phyloP scores from a whole-genome alignment of 2,888 invertebrate species.

The Teleiodes luculella region DNA sequence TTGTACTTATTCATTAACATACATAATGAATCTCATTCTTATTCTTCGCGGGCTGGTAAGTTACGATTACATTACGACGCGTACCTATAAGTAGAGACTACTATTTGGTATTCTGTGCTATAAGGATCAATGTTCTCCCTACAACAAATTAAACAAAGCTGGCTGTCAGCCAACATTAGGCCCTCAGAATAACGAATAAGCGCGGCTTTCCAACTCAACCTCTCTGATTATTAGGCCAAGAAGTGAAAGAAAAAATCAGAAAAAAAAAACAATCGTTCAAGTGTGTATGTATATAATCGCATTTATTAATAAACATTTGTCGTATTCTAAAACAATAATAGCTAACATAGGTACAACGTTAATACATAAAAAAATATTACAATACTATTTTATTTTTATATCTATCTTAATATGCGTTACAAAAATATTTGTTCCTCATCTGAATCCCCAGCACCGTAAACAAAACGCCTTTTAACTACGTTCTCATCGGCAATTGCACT shows the following conservation, averaged over 20 bases:
- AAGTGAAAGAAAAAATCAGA: too few relatives aligned
- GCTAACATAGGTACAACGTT: neutral
- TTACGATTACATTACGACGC: neutral
- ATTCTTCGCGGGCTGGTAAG: neutral
- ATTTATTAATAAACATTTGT: slow-evolving; percentile 14
- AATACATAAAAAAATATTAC: neutral
- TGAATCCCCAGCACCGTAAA: slow-evolving; percentile 74
- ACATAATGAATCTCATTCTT: neutral
- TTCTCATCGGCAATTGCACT: slow-evolving; percentile 58
- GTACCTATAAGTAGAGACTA: too few relatives aligned
- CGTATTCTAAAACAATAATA: slow-evolving; percentile 17
- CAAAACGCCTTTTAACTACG: slow-evolving; percentile 64
- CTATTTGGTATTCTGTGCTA: too few relatives aligned
- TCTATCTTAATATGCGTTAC: slow-evolving; percentile 35
- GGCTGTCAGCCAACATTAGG: neutral
- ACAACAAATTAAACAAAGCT: neutral
- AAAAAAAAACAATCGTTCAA: too few relatives aligned
- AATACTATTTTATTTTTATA: neutral
- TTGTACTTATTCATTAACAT: too few relatives aligned
- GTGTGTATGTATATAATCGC: neutral
- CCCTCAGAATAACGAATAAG: too few relatives aligned
- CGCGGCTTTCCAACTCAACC: too few relatives aligned
- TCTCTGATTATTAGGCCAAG: too few relatives aligned
- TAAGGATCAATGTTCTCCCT: neutral
- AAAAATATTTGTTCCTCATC: slow-evolving; percentile 84